Conservation (phyloP, 2,797 vertebrate species). For the Phaenicophaeus curvirostris region DNA sequence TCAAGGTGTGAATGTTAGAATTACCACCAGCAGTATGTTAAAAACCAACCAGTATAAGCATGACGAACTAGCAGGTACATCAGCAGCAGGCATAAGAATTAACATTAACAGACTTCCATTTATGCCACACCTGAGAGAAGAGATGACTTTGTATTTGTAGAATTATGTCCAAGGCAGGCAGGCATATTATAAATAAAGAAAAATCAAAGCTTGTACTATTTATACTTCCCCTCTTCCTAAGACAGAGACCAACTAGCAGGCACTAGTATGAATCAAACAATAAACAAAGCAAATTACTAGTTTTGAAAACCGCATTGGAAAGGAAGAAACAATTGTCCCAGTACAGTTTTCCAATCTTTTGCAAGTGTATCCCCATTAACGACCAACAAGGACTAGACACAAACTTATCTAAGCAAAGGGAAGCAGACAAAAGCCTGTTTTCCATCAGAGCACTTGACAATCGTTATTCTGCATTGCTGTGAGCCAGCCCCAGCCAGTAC, state of each 20-base stretch:
- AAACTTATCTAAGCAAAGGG: neutral
- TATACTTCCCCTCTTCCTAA: neutral
- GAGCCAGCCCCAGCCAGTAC: neutral
- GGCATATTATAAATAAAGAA: neutral
- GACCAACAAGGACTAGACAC: neutral
- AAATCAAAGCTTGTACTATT: neutral
- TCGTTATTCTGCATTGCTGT: neutral
- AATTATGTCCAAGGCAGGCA: neutral
- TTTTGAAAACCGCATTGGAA: neutral
- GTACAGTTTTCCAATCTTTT: neutral
- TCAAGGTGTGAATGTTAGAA: neutral
- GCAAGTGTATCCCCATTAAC: neutral
- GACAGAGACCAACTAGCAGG: neutral
- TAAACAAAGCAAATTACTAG: neutral
- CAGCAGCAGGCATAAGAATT: neutral
- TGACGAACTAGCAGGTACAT: neutral
- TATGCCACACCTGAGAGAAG: neutral
- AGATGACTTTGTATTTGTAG: neutral
- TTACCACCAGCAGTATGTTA: neutral
- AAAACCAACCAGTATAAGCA: neutral
- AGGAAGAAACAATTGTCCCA: too few species aligned
- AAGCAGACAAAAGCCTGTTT: neutral
- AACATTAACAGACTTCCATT: too few species aligned
- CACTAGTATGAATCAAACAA: neutral
- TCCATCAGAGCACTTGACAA: neutral